Evolutionary conservation across 2,888 invertebrate genomes (phyloP).

Genomic region (Amphipoea oculea): DNA sequence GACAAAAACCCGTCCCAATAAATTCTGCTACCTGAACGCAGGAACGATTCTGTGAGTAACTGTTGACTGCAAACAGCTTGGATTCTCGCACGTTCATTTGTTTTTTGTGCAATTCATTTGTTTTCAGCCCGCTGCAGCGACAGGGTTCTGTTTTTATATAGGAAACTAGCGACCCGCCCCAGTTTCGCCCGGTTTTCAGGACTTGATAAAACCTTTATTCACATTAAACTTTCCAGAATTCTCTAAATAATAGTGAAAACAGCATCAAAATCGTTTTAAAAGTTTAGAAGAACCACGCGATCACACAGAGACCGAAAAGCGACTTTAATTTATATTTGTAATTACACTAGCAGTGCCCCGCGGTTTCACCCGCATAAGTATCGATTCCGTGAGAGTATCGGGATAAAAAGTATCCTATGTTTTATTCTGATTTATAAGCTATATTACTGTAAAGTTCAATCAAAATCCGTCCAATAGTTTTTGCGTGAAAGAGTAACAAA

Average conservation of each 20-base stretch:
- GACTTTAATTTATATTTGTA: background rate
- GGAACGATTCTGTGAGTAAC: conserved; percentile 32
- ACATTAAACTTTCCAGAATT: background rate
- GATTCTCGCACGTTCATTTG: conserved; percentile 37
- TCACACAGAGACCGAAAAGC: background rate
- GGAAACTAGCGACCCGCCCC: background rate
- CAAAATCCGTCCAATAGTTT: too few relatives aligned
- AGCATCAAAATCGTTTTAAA: background rate
- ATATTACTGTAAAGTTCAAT: too few relatives aligned
- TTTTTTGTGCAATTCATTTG: conserved; percentile 37
- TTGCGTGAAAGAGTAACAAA: too few relatives aligned
- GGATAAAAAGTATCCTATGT: too few relatives aligned
- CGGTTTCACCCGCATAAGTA: too few relatives aligned
- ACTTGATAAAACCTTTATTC: background rate
- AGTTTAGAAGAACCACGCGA: background rate
- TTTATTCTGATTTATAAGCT: too few relatives aligned
- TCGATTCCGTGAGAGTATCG: too few relatives aligned
- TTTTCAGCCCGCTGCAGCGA: conserved; percentile 11
- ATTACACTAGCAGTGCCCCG: too few relatives aligned
- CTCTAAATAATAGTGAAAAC: background rate
- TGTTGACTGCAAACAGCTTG: conserved; percentile 44
- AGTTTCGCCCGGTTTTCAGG: background rate
- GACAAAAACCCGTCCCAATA: conserved; percentile 18
- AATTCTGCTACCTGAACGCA: conserved; percentile 38
- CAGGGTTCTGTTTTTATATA: conserved; percentile 5